Percentiles rank a stretch among this genome's conserved stretches.
Conservation (phyloP, 2,888 invertebrate genomes). For the Pachycephus smyrnensis region DNA sequence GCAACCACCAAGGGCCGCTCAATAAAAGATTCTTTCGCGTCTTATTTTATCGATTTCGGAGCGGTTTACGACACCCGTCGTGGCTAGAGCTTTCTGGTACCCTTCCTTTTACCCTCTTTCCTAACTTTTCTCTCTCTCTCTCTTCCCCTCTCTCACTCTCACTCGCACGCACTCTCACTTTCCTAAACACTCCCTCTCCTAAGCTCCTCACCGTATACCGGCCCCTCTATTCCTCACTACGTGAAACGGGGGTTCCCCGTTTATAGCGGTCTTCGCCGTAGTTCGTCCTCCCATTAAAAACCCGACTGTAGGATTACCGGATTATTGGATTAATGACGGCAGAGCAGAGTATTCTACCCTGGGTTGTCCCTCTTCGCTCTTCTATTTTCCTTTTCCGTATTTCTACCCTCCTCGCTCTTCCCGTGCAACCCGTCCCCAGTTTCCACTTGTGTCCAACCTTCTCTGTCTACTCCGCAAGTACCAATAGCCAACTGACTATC, state of each 20-base stretch:
- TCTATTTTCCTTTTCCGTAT: not conserved
- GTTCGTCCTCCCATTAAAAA: slow-evolving; percentile 10
- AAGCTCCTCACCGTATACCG: not conserved
- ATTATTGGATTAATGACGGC: slow-evolving; percentile 19
- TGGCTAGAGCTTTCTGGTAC: not conserved
- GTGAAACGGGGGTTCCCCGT: not conserved
- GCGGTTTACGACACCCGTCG: slow-evolving; percentile 9
- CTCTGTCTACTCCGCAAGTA: not conserved
- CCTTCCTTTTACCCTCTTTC: slow-evolving; percentile 9
- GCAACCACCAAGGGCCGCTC: slow-evolving; percentile 5
- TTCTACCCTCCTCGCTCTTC: not conserved
- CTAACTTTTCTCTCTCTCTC: slow-evolving; percentile 7
- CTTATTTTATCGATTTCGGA: not conserved
- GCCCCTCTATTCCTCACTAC: not conserved
- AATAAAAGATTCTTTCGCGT: slow-evolving; percentile 5
- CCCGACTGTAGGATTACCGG: slow-evolving; percentile 11
- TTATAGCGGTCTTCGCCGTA: slow-evolving; percentile 5
- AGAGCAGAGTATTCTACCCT: not conserved
- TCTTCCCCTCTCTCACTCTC: slow-evolving; percentile 12
- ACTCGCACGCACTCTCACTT: slow-evolving; percentile 12
- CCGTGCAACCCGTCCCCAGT: not conserved
- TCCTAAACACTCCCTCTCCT: not conserved
- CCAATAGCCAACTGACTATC: not conserved
- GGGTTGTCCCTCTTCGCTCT: not conserved
- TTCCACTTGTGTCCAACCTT: not conserved